phyloP scores from a whole-genome alignment of 2,113 vertebrate species.

The Chaenocephalus aceratus region DNA sequence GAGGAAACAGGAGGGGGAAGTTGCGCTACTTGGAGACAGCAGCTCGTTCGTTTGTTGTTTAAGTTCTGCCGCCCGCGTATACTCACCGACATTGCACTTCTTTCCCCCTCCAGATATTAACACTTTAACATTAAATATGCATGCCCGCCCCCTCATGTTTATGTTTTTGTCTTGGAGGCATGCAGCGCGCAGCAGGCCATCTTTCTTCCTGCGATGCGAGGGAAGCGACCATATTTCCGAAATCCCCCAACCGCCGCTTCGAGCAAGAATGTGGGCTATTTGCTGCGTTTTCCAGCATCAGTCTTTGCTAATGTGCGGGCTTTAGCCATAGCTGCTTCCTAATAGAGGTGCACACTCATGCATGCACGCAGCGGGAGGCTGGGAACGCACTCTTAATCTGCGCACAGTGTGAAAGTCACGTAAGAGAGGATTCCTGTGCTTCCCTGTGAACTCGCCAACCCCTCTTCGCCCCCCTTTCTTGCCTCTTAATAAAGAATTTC shows the following conservation, averaged over 20 bases:
- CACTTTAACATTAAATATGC: constrained; percentile 76
- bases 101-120: constrained; percentile 73
- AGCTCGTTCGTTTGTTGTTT: constrained; percentile 69
- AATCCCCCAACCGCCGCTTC: neutral
- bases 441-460: constrained; percentile 56
- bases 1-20: constrained; percentile 65
- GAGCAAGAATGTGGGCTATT: constrained; percentile 21
- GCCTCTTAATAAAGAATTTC: constrained; percentile 37
- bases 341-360: constrained; percentile 12
- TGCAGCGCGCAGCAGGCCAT: constrained; percentile 32
- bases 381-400: constrained; percentile 73
- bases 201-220: constrained; percentile 16
- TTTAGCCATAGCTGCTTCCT: constrained; percentile 8
- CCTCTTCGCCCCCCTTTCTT: neutral
- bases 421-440: constrained; percentile 71
- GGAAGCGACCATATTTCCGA: constrained; percentile 31
- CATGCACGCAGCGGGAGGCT: constrained; percentile 59
- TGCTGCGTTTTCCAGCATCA: constrained; percentile 37
- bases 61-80: constrained; percentile 55
- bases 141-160: constrained; percentile 71
- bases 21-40: constrained; percentile 67
- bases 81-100: constrained; percentile 53
- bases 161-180: constrained; percentile 73
- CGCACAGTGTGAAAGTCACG: constrained; percentile 66
- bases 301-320: constrained; percentile 41